Percentiles rank a stretch among this genome's conserved stretches.
Evolutionary conservation across 2,888 invertebrate species (phyloP).

Genomic region (Sphaerophoria taeniata): DNA sequence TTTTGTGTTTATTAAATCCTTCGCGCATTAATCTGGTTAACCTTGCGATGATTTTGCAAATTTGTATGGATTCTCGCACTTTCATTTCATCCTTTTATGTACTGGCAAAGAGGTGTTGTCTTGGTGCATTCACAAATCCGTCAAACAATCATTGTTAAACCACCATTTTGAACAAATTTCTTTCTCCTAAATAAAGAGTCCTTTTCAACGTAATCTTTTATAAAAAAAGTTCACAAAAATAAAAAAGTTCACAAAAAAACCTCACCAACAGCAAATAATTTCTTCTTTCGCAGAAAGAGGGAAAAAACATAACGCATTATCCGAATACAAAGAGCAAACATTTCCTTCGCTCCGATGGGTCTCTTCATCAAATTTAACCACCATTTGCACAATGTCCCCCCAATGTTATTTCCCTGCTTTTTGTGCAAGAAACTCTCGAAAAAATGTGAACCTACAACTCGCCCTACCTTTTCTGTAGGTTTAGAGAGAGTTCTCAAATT

Average conservation of each 20-base stretch:
- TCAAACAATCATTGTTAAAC: conserved; percentile 17
- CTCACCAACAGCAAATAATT: background rate
- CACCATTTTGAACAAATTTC: conserved; percentile 23
- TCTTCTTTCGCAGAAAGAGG: background rate
- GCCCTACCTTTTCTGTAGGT: background rate
- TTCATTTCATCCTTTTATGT: background rate
- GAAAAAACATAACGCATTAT: conserved; percentile 47
- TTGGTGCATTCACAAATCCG: conserved; percentile 18
- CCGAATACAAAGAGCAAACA: conserved; percentile 63
- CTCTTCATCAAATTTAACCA: conserved; percentile 65
- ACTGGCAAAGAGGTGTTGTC: conserved; percentile 16
- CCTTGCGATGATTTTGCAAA: background rate
- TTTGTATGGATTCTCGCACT: background rate
- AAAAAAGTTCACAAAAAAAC: conserved; percentile 6
- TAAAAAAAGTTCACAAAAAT: conserved; percentile 3
- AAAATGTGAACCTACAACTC: background rate
- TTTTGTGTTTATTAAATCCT: background rate
- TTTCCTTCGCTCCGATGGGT: conserved; percentile 52
- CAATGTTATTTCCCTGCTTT: background rate
- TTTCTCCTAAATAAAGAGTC: conserved; percentile 30
- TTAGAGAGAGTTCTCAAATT: conserved; percentile 7
- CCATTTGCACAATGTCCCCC: conserved; percentile 62
- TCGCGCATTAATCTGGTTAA: too few relatives aligned
- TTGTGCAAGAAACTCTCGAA: background rate
- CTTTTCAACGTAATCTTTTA: conserved; percentile 42